Evolutionary conservation across 2,888 invertebrate species (phyloP).

Genomic region (Protophormia terraenovae): DNA sequence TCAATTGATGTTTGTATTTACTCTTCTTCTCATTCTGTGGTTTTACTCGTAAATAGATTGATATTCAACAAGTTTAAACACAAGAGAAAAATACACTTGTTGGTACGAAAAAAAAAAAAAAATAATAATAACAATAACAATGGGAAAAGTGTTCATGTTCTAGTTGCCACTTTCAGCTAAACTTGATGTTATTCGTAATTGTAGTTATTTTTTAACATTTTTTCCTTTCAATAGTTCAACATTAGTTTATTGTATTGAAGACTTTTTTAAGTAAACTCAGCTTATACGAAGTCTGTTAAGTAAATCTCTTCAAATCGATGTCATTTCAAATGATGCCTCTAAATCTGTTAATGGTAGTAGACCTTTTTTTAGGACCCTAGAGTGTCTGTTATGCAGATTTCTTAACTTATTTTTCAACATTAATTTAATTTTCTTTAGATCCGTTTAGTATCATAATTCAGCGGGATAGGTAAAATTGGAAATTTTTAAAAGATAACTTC

Average conservation of each 20-base stretch:
- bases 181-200: not conserved
- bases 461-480: too few species aligned
- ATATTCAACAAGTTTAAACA: conserved; percentile 28
- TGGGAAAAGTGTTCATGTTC: not conserved
- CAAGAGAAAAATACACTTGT: conserved; percentile 10
- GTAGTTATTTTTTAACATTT: not conserved
- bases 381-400: too few species aligned
- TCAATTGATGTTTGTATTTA: not conserved
- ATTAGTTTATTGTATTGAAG: not conserved
- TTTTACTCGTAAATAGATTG: not conserved
- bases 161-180: not conserved
- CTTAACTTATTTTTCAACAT: too few species aligned
- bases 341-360: too few species aligned
- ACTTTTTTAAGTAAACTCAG: not conserved
- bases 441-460: too few species aligned
- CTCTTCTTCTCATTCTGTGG: not conserved
- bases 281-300: not conserved
- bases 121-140: not conserved
- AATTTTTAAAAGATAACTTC: too few species aligned
- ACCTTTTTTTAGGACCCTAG: too few species aligned
- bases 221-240: not conserved
- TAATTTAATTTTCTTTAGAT: too few species aligned
- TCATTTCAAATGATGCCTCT: too few species aligned
- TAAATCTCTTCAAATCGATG: not conserved
- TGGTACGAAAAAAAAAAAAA: not conserved